Percentiles rank a stretch among this genome's conserved stretches.
phyloP scores from a whole-genome alignment of 2,797 vertebrate species.

The Ctenosaura bakeri region DNA sequence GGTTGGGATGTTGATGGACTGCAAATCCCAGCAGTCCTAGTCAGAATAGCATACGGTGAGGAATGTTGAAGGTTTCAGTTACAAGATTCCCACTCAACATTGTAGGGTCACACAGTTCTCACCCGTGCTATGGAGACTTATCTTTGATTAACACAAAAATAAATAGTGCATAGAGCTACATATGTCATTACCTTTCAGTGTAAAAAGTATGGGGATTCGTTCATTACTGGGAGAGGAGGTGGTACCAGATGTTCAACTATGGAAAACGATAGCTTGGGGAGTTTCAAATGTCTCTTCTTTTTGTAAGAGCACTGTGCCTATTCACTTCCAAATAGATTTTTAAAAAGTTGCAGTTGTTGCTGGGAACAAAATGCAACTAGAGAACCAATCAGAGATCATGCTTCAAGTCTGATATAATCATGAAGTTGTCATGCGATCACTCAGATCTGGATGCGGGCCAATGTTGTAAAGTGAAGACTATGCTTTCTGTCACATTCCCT shows the following conservation, averaged over 20 bases:
- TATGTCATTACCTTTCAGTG: not conserved
- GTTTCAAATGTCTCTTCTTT: not conserved
- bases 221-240: not conserved
- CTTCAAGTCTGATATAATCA: not conserved
- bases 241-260: not conserved
- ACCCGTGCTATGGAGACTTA: not conserved
- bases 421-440: not conserved
- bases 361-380: not conserved
- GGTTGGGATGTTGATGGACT: too few species aligned
- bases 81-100: too few species aligned
- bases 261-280: not conserved
- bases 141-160: slow-evolving; percentile 8
- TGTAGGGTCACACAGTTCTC: not conserved
- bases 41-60: too few species aligned
- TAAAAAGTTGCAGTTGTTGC: not conserved
- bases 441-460: not conserved
- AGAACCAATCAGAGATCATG: not conserved
- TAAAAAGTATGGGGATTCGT: not conserved
- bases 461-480: too few species aligned
- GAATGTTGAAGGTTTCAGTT: too few species aligned
- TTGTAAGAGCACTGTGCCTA: not conserved
- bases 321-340: not conserved
- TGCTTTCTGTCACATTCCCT: too few species aligned
- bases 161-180: not conserved
- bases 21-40: too few species aligned